Evolutionary conservation across 2,888 invertebrate genomes (phyloP).

Genomic region (Anaspis maculata): DNA sequence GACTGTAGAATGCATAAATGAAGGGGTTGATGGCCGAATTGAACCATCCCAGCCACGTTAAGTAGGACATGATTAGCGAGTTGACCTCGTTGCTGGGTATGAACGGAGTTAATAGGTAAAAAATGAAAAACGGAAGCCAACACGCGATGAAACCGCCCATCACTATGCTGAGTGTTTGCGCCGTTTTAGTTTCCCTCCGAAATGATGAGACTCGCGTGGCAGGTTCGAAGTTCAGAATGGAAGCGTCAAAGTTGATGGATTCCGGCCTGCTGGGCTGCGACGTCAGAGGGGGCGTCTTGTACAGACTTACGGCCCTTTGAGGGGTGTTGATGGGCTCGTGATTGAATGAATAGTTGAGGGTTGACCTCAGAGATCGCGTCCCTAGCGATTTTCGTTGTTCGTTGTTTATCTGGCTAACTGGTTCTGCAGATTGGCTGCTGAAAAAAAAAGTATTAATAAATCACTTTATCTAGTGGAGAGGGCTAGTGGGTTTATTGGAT

Average conservation of each 20-base stretch:
- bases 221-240: conserved; percentile 46
- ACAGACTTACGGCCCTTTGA: conserved; percentile 31
- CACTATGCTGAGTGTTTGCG: conserved; percentile 77
- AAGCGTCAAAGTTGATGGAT: conserved; percentile 47
- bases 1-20: conserved; percentile 84
- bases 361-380: conserved; percentile 33
- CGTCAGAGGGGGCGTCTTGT: conserved; percentile 21
- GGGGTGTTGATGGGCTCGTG: conserved; percentile 28
- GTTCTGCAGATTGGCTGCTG: conserved; percentile 25
- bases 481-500: background rate
- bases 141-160: conserved; percentile 83
- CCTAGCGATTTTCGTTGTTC: conserved; percentile 17
- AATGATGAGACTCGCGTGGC: conserved; percentile 55
- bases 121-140: conserved; percentile 82
- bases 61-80: conserved; percentile 56
- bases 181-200: conserved; percentile 78
- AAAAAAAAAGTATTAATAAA: conserved; percentile 7
- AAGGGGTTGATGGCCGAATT: conserved; percentile 87
- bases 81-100: conserved; percentile 52
- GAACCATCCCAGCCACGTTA: conserved; percentile 86
- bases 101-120: conserved; percentile 74
- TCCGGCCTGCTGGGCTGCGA: conserved; percentile 39
- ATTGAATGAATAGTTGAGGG: conserved; percentile 34
- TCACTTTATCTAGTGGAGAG: background rate
- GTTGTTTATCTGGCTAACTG: conserved; percentile 21